Evolutionary conservation across 1,140 invertebrate species (phyloP), one percentile per base, ranked within the genome.

Genomic region (Brachionus manjavacas): DNA sequence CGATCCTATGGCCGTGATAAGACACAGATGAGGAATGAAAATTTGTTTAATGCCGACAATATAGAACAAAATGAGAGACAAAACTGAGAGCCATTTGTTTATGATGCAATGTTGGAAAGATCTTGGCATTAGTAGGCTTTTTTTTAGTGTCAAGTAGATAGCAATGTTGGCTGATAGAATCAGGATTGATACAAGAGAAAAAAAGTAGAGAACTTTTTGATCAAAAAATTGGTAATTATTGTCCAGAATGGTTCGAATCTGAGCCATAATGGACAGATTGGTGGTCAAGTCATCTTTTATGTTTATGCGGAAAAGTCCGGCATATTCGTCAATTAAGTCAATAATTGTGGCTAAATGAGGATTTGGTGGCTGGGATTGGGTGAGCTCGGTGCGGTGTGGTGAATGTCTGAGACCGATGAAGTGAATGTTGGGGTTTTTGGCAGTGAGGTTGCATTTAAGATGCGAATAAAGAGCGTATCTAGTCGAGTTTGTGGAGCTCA

Each of bases 41-140:
- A 81, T 81, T 81, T 81, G 79, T 64, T 60, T 81, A 14, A 81
- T 81, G 11, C 79, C 79, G 1, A 66, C 4, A 23, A 31, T 35
- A 12, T 43, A 81, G 11, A 25, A 20, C 12, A 81, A 64, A 41
- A 81, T 60, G 11, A 81, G 31, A 64, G 60, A 46, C 52, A 81
- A 23, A 43, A 81, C 52, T 8, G 52, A 64, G 0, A 81, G 8
- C 79, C 79, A 81, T 39, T 39, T 81, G 79, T 81, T 81, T 41
- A 68, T 25, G 16, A 81, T 41, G 11, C 35, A 64, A 35, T 81
- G 79, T 43, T 68, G 35, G 31, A 81, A 60, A 16, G 52, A 68
- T 23, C 79, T 23, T 14, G 79, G 79, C 79, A 81, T 81, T 1
- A 64, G 23, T 8, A 81, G 31, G 16, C 35, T 41, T 64, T 60